Base-by-base conservation (phyloP, 2,113 vertebrate species). In the Thryonomys swinderianus region DNA sequence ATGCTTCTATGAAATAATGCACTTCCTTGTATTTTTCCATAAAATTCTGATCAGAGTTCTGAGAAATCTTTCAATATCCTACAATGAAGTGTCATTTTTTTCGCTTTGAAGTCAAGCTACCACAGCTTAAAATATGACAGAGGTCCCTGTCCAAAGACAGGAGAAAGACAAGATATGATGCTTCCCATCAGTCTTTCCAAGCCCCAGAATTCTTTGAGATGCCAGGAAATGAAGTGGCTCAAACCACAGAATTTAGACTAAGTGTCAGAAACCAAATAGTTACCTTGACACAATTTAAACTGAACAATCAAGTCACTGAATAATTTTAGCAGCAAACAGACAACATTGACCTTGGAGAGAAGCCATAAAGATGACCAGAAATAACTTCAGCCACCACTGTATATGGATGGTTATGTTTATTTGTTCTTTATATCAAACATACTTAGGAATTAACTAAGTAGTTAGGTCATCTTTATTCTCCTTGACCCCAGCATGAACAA, bases 341-440 rank as follows among this genome's bases (percentile, higher is more conserved):
- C 51, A 96, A n/a, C 1, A 23, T 7, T 96, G 92, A 96, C 96
- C 62, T 97, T 96, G 67, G 45, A 66, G 5, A 62, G 82, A 93
- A 97, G 66, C 40, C 51, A 23, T 90, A 40, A 67, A 74, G 86
- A 90, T 51, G 48, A 85, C 62, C 59, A 97, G 83, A 61, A 96
- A 76, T 93, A 71, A 85, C 59, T 96, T 97, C 85, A 96, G 87
- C 86, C 94, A 6, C 79, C 76, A 34, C 81, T 97, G 94, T 34
- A 87, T 96, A 94, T 97, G 96, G 94, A 93, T 86, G 76, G 82
- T 96, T 92, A 82, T 30, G 17, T 76, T 11, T 91, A 21, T 92
- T 93, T 97, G 18, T 51, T 96, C 40, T 74, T 25, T 86, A 8
- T 12, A 94, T 86, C 85, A 91, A 91, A 61, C 53, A 86, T 83